A percentile compares a stretch with the other conserved stretches of the same genome.
Conservation (phyloP, 2,113 vertebrate species). For the Stictonetta naevosa region DNA sequence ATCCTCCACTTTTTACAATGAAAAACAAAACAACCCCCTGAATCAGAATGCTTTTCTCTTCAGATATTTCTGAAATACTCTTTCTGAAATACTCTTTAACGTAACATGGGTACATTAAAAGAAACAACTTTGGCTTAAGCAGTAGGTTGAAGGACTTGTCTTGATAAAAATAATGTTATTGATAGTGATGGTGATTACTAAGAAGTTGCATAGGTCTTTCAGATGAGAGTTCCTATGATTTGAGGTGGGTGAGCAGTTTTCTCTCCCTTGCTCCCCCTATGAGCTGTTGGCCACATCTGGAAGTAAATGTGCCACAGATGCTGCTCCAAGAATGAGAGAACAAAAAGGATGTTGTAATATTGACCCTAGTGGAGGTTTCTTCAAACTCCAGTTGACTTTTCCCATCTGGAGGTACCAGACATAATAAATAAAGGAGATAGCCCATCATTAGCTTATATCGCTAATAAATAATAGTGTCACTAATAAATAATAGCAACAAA, state of each 20-base stretch:
- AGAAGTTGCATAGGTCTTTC: background rate
- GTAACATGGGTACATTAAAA: background rate
- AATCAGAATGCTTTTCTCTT: background rate
- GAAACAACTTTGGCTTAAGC: background rate
- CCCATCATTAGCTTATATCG: background rate
- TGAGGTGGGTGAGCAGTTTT: background rate
- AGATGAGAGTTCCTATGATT: background rate
- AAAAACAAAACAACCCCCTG: background rate
- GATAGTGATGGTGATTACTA: background rate
- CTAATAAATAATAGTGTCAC: background rate
- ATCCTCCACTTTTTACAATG: background rate
- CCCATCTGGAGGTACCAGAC: background rate
- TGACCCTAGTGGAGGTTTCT: background rate
- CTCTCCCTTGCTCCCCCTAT: fast-evolving
- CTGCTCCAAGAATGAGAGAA: background rate
- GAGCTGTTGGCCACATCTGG: background rate
- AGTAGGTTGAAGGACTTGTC: background rate
- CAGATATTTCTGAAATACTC: background rate
- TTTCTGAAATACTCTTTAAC: background rate
- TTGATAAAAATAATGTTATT: background rate
- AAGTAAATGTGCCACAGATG: background rate
- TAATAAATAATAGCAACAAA: background rate
- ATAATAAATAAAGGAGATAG: background rate
- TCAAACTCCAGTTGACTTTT: background rate
- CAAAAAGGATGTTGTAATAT: background rate